Percentiles rank a stretch among this genome's conserved stretches.
These are phyloP conservation scores for Ardeotis arabs DNA, from an alignment of 2,113 vertebrate genomes.

Conservation along the genomic window DNA sequence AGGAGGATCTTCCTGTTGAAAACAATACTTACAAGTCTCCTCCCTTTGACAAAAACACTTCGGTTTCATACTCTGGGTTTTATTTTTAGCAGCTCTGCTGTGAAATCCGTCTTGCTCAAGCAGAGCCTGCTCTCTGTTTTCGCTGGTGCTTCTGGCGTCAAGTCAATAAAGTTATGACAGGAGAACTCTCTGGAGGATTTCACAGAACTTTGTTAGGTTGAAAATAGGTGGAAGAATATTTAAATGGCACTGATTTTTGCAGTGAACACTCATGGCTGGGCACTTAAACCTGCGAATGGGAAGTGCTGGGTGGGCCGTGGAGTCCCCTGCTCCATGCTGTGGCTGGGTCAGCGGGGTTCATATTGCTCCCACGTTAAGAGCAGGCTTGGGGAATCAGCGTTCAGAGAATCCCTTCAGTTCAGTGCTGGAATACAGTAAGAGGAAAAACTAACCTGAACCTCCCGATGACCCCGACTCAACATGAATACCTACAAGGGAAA, in stretches of 20 bases:
- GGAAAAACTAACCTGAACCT: neutral
- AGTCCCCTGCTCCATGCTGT: neutral
- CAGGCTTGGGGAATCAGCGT: neutral
- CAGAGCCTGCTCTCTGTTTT: neutral
- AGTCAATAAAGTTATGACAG: neutral
- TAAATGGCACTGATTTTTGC: fast-evolving
- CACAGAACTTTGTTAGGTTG: neutral
- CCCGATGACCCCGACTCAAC: neutral
- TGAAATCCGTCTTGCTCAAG: neutral
- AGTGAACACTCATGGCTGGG: neutral
- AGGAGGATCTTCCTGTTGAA: neutral
- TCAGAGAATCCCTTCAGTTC: neutral
- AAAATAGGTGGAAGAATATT: neutral
- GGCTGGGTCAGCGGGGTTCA: neutral
- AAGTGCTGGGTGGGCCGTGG: neutral
- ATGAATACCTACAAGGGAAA: neutral
- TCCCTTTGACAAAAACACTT: neutral
- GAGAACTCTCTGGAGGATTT: neutral
- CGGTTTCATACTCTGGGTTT: neutral
- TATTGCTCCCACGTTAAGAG: neutral
- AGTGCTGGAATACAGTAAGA: neutral
- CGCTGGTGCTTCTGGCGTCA: neutral
- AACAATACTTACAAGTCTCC: neutral
- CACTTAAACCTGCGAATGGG: neutral
- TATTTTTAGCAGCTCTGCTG: neutral